Percentiles rank a stretch among this genome's conserved stretches.
These are phyloP conservation scores for Epirrhoe tristata DNA, from an alignment of 2,888 invertebrate genomes.

Conservation along the genomic window DNA sequence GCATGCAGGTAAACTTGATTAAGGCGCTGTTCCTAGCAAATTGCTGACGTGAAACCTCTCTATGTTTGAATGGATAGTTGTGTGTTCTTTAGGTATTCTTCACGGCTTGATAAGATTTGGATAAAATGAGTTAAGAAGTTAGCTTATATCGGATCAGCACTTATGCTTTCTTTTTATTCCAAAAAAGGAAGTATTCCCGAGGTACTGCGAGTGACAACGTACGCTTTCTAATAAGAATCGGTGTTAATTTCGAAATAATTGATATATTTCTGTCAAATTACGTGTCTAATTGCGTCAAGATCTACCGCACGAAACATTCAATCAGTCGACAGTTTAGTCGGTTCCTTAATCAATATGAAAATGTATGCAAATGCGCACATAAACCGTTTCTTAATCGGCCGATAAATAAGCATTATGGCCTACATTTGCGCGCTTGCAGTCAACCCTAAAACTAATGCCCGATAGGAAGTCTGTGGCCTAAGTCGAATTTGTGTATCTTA, in stretches of 20 bases:
- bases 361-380: slow-evolving; percentile 24
- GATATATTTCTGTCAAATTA: neutral
- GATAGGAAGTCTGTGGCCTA: neutral
- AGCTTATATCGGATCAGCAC: no score
- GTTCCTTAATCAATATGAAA: neutral
- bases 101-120: no score
- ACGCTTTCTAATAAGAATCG: neutral
- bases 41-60: neutral
- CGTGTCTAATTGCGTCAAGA: neutral
- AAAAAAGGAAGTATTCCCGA: no score
- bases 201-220: no score
- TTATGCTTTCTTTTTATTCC: no score
- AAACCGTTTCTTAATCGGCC: neutral
- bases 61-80: no score
- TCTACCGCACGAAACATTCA: neutral
- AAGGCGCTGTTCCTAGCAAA: slow-evolving; percentile 20
- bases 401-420: neutral
- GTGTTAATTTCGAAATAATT: neutral
- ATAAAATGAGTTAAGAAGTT: no score
- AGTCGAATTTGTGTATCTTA: neutral
- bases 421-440: neutral
- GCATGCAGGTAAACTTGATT: slow-evolving; percentile 55
- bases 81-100: no score
- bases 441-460: neutral
- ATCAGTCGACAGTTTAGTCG: neutral